phyloP scores from a whole-genome alignment of 2,888 invertebrate species.

The Ellobium chinense region DNA sequence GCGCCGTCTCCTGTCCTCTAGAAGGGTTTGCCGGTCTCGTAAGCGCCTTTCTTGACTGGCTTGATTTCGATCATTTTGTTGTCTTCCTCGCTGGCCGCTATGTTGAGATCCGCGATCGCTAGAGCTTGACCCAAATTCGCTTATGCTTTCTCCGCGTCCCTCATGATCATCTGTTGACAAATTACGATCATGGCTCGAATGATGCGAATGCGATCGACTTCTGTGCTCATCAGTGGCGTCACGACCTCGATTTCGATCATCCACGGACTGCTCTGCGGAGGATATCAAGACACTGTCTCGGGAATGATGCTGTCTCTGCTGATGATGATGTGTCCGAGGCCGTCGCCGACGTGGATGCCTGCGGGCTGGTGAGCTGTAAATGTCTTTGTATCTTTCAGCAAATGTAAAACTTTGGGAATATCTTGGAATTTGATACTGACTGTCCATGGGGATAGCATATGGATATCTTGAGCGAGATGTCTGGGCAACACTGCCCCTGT shows the following conservation, averaged over 20 bases:
- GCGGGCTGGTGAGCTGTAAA: too few relatives aligned
- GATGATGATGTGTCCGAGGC: neutral
- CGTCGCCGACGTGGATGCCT: neutral
- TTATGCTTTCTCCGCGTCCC: neutral
- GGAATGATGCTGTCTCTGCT: neutral
- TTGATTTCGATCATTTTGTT: neutral
- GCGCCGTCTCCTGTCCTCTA: constrained; percentile 11
- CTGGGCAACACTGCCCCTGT: neutral
- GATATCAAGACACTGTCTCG: too few relatives aligned
- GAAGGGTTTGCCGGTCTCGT: neutral
- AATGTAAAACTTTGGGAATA: constrained; percentile 50
- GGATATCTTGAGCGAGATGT: neutral
- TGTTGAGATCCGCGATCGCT: neutral
- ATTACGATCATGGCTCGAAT: neutral
- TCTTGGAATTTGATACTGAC: constrained; percentile 31
- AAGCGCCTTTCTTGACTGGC: neutral
- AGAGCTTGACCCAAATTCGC: neutral
- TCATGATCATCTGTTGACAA: neutral
- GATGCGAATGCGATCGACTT: neutral
- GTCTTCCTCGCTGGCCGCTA: neutral
- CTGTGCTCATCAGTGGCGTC: neutral
- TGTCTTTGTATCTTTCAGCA: constrained; percentile 40
- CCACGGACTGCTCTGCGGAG: neutral
- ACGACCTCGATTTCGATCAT: neutral
- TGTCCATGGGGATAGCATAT: neutral